Conservation (phyloP, 2,888 invertebrate species). For the Heliconius charithonia region DNA sequence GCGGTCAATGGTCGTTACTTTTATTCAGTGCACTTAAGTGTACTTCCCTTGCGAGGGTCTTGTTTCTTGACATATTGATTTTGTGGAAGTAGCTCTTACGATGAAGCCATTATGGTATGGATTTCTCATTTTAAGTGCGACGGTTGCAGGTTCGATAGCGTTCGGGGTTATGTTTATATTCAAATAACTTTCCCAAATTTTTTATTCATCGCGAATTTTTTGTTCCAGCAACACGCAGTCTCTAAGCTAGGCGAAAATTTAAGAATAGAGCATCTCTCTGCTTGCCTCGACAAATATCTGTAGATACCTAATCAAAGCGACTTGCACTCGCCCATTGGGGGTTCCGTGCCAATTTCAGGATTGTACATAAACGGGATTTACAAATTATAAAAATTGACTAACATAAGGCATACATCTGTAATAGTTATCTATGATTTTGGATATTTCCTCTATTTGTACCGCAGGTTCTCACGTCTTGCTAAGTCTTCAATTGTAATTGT, state of each 20-base stretch:
- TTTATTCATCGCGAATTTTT: not conserved
- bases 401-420: too few relatives aligned
- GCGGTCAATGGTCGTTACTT: conserved; percentile 51
- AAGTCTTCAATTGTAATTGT: too few relatives aligned
- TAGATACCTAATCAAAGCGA: too few relatives aligned
- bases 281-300: too few relatives aligned
- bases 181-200: not conserved
- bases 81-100: not conserved
- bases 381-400: too few relatives aligned
- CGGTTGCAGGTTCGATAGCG: not conserved
- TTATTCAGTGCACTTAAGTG: conserved; percentile 35
- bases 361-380: too few relatives aligned
- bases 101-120: not conserved
- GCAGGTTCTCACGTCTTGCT: too few relatives aligned
- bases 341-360: too few relatives aligned
- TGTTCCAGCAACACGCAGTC: not conserved
- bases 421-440: too few relatives aligned
- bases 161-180: not conserved
- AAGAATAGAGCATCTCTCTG: not conserved
- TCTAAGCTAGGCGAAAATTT: not conserved
- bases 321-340: too few relatives aligned
- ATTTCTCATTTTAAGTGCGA: not conserved
- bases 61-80: conserved; percentile 21
- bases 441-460: too few relatives aligned
- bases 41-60: conserved; percentile 14